phyloP scores from a whole-genome alignment of 1,140 invertebrate genomes.

The Macrobrachium rosenbergii region DNA sequence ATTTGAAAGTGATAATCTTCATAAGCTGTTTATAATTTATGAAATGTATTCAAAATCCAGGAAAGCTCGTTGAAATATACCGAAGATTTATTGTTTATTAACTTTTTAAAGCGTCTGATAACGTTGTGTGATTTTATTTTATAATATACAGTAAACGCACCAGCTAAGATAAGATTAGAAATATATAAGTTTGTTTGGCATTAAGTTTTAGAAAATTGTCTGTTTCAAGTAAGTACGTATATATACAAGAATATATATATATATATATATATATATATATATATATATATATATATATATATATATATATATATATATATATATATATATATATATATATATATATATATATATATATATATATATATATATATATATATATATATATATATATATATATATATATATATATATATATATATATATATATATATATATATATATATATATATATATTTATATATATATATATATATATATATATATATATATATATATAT shows the following conservation, averaged over 20 bases:
- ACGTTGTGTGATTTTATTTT: too few species aligned
- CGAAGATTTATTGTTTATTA: too few species aligned
- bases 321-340: conserved; percentile 8
- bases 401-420: not conserved
- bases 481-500: not conserved
- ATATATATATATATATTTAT: conserved; percentile 34
- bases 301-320: conserved; percentile 25
- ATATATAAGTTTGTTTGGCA: too few species aligned
- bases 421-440: not conserved
- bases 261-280: not conserved
- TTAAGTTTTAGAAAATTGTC: too few species aligned
- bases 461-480: conserved; percentile 7
- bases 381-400: not conserved
- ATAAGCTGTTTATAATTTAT: too few species aligned
- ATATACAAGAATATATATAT: not conserved
- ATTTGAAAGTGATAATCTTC: too few species aligned
- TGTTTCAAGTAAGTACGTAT: too few species aligned
- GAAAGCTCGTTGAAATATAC: too few species aligned
- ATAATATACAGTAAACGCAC: too few species aligned
- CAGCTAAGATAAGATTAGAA: too few species aligned
- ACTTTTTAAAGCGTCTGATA: too few species aligned
- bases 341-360: conserved; percentile 19
- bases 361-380: conserved; percentile 30
- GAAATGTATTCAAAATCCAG: too few species aligned
- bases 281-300: not conserved